Base-by-base conservation (phyloP, 1,140 invertebrate species). In the Danaus plexippus region DNA sequence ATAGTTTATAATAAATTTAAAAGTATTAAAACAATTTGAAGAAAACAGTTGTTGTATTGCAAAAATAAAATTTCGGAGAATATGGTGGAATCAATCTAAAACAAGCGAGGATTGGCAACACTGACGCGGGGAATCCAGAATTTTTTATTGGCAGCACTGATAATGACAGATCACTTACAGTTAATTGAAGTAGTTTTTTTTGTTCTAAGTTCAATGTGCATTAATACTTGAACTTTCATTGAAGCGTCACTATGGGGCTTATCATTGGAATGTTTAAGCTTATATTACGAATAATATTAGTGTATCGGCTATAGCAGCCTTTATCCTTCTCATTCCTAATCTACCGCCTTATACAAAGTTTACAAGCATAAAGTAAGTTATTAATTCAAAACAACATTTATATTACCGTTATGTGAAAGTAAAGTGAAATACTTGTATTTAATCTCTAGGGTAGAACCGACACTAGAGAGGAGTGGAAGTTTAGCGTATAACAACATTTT, bases 401-500 rank as follows among this genome's bases (percentile, higher is more conserved):
- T 46, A 56, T 9, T 64, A 59, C 61, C 62, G 59, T 66, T 67
- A 67, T 43, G 15, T 52, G 47, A 57, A 48, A 62, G 40, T 62
- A 32, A 59, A 22, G 48, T 54, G 15, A 47, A 47, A 52, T 52
- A 53, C 22, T 49, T 53, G 48, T 49, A 52, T 64, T 60, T 50
- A 55, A n/a, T n/a, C 77, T 89, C 75, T 65, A 91, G 92, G 54
- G 59, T 89, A 32, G 65, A 77, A 41, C 87, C 91, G 7, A 66
- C 87, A 11, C 80, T 78, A 68, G 79, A 88, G 11, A 77, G 92
- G 43, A 85, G 86, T 60, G 91, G 90, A 5, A 76, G 82, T 9
- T 79, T 94, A 44, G 85, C 85, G 8, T 57, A 87, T 10, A 95
- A 95, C 70, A 74, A 87, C 22, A 84, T 82, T 44, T 71, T 96